Base-by-base conservation (phyloP, 1,140 invertebrate species). In the Drosophila tani region DNA sequence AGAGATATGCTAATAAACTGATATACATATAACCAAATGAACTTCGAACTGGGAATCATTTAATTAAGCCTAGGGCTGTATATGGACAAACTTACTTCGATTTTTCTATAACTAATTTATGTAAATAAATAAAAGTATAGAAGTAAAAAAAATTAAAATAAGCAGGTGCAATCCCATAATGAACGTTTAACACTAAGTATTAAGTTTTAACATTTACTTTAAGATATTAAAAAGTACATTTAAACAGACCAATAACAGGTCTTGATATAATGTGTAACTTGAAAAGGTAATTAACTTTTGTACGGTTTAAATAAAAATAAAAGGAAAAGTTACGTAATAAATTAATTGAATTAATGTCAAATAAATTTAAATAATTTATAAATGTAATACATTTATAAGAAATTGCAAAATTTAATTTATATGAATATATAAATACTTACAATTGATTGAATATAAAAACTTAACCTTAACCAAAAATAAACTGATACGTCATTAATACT, bases 1-100 rank as follows among this genome's bases (percentile, higher is more conserved):
- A 49, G 62, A 69, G 41, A 63, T 73, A 76, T 76, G 79, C 71
- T 78, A 81, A 84, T 78, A 76, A 81, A 66, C 79, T 60, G 38
- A 63, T 79, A 53, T 19, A 74, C 51, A 66, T 35, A 65, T 66
- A 79, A 57, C 29, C 24, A 45, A 65, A 66, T 59, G 27, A 66
- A 63, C 32, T 45, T 71, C 11, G n/a, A 49, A 58, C 32, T 58
- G 53, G 66, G 38, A 17, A 43, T 11, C 32, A 50, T 57, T 71
- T 38, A 71, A 73, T 59, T 71, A 50, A 19, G 38, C 38, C 17
- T 2, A 41, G 14, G 24, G 21, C 12, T 19, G 9, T n/a, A 12
- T 43, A 6, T 24, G n/a, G 11, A 19, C 1, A 19, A 6, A 29
- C 15, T 65, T 27, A 19, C 3, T 47, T 32, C 35, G 9, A 60